Evolutionary conservation across 2,113 vertebrate genomes (phyloP).

Genomic region (Chaenogobius annularis): DNA sequence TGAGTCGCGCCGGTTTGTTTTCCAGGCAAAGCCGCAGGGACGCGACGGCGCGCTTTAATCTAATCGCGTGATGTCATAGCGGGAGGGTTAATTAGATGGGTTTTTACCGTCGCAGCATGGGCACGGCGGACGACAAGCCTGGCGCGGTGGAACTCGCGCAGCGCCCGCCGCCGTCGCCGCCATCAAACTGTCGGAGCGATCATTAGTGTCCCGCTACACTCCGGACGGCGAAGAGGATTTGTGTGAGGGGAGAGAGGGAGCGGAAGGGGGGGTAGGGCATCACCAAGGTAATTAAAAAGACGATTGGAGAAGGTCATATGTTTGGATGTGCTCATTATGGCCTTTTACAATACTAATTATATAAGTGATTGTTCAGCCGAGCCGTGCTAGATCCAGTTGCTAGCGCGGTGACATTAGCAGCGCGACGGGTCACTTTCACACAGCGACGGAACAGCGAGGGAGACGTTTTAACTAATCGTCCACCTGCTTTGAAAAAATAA

Average conservation of each 20-base stretch:
- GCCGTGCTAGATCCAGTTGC: constrained; percentile 20
- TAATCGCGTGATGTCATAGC: constrained; percentile 91
- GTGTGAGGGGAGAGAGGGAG: not conserved
- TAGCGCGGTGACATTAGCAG: constrained; percentile 47
- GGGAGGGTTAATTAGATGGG: constrained; percentile 95
- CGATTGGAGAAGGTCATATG: constrained; percentile 47
- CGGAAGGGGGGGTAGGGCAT: constrained; percentile 17
- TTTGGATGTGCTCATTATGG: constrained; percentile 51
- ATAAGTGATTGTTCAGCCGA: constrained; percentile 47
- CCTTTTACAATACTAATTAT: constrained; percentile 59
- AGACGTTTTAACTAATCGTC: not conserved
- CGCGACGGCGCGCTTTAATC: constrained; percentile 83
- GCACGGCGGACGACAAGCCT: constrained; percentile 66
- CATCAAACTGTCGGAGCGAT: constrained; percentile 77
- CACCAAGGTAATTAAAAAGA: constrained; percentile 53
- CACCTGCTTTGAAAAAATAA: not conserved
- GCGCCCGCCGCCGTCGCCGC: constrained; percentile 23
- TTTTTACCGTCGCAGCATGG: constrained; percentile 81
- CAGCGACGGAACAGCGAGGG: not conserved
- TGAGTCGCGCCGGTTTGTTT: constrained; percentile 86
- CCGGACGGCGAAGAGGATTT: no score
- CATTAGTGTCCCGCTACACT: constrained; percentile 54
- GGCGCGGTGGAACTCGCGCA: constrained; percentile 68
- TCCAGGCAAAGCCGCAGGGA: constrained; percentile 88
- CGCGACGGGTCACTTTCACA: constrained; percentile 41